Base-by-base conservation (phyloP, 2,888 invertebrate species). In the Dicycla oo region DNA sequence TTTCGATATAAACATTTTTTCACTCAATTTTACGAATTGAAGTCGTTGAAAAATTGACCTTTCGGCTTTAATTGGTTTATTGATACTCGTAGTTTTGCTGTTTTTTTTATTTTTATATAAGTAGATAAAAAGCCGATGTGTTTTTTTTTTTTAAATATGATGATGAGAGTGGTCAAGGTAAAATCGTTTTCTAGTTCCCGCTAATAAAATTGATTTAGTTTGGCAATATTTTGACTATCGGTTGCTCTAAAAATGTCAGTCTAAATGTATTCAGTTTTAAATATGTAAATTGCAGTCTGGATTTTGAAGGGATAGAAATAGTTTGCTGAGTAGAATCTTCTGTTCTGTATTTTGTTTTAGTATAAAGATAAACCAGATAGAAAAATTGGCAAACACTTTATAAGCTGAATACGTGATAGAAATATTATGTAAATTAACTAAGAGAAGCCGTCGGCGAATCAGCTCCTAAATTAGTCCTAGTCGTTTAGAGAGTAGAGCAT, bases 1-100 rank as follows among this genome's bases (percentile, higher is more conserved):
- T 73, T 78, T 69, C 57, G 66, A 75, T 77, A 80, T 73, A 81
- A 82, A 86, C 73, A 85, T 80, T 86, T 84, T 77, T 83, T 76
- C 78, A 66, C 62, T 69, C 73, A 63, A 81, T 79, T 82, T 77
- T 54, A 58, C 72, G 68, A 76, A 75, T 77, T 62, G 76, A 78
- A 78, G 69, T 79, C 66, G 69, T 57, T 77, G 73, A 81, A 81
- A 84, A 82, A 73, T 57, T 61, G 62, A 74, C 69, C 75, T 76
- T 73, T 80, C 43, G 38, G 61, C 10, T 83, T 75, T 73, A 78
- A 84, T 85, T 75, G 78, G 57, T 81, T 78, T 76, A 85, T 78
- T 83, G 72, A 81, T 73, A n/a, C n/a, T n/a, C n/a, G n/a, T n/a
- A 76, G 69, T 71, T 67, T 60, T 34, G n/a, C 5, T 45, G 8